Evolutionary conservation across 2,888 invertebrate genomes (phyloP).

Genomic region (Drosophila kanekoi): DNA sequence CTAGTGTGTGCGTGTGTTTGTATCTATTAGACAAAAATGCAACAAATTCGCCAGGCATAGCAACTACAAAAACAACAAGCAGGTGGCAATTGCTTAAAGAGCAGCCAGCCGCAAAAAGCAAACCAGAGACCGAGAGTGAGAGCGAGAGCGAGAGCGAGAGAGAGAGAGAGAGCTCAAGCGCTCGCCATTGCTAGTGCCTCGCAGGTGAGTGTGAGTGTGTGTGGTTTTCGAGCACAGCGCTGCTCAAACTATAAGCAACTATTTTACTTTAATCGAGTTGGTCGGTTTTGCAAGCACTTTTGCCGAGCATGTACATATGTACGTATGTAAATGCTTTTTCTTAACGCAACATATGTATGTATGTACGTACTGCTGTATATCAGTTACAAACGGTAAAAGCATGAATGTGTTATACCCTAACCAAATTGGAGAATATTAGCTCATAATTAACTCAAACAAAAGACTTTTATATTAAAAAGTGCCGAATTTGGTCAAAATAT

Average conservation of each 20-base stretch:
- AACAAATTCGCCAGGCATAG: slow-evolving; percentile 37
- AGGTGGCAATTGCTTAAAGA: slow-evolving; percentile 43
- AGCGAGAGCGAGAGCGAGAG: neutral
- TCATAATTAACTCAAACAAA: no score
- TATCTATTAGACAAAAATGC: slow-evolving; percentile 35
- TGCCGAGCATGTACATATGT: neutral
- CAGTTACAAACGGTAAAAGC: neutral
- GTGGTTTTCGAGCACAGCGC: slow-evolving; percentile 17
- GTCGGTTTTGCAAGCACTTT: slow-evolving; percentile 21
- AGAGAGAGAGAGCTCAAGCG: slow-evolving; percentile 4
- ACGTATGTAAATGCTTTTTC: neutral
- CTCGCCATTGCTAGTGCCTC: slow-evolving; percentile 6
- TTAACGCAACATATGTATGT: no score
- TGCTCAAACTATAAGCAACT: slow-evolving; percentile 38
- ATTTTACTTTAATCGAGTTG: slow-evolving; percentile 19
- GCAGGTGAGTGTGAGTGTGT: slow-evolving; percentile 38
- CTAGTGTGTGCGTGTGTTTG: slow-evolving; percentile 8
- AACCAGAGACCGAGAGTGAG: slow-evolving; percentile 8
- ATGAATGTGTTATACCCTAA: neutral
- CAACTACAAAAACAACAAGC: slow-evolving; percentile 34
- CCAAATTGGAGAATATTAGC: no score
- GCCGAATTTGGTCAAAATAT: no score
- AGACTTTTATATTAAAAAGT: no score
- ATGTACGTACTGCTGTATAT: neutral
- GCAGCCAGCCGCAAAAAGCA: slow-evolving; percentile 19